Base-by-base conservation (phyloP, 2,797 vertebrate genomes). In the Falco cherrug region DNA sequence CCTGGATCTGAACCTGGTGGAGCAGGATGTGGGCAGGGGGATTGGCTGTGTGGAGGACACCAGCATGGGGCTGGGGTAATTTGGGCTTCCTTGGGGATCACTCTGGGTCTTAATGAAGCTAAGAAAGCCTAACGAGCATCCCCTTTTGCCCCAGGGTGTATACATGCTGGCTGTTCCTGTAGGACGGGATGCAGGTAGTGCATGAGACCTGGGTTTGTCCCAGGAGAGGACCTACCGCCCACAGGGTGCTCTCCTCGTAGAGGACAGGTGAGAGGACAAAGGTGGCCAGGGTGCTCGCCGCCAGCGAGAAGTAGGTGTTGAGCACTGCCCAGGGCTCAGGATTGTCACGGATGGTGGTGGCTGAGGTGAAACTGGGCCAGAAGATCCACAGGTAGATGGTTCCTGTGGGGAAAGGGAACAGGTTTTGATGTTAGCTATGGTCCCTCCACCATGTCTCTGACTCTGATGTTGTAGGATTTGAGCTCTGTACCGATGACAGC, bases 381-480 rank as follows among this genome's bases (percentile, higher is more conserved):
- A 99, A 99, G 98, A 99, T 98, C 99, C 99, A 99, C 95, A 99
- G 97, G 97, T 97, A 99, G 97, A 99, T 93, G 60, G 99, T 99
- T 71, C 99, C 99, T 99, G 91, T 0, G 0, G 47, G 51, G 63
- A 90, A 39, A 28, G 4, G 25, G 45, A 68, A 63, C 29, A 47
- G 51, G 28, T 43, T 43, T 79, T 50, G 15, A 3, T 3, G 2
- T 2, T 21, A 37, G 29, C 26, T 60, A 25, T 1, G 2, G 10
- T 29, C 56, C 54, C 43, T 56, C 70, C 59, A 13, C 13, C 70
- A 3, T 0, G 6, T 41, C 39, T 10, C 0, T 26, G 35, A 11
- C 31, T 22, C 10, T 0, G 3, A 48, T 6, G 43, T 1, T 51
- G 64, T 1, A 16, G 54, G 53, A 6, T 22, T 48, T 0, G 0